Conservation (phyloP, 2,888 invertebrate genomes). For the Agonopterix arenella region DNA sequence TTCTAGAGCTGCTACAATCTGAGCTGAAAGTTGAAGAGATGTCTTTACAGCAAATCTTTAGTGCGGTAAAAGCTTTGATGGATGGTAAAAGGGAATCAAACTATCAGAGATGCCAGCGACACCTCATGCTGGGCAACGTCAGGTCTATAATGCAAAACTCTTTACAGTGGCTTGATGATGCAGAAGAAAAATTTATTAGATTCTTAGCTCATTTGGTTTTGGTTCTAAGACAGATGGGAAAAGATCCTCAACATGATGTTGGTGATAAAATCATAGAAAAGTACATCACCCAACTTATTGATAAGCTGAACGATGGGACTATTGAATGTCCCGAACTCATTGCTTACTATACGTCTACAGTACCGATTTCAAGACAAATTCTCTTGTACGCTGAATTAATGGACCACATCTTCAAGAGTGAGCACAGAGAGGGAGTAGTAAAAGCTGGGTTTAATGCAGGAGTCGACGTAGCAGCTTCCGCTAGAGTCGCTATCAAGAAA, state of each 20-base stretch:
- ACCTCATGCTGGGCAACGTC: conserved; percentile 90
- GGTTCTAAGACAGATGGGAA: conserved; percentile 88
- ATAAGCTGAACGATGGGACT: conserved; percentile 55
- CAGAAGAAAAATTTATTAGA: conserved; percentile 79
- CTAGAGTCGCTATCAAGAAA: conserved; percentile 89
- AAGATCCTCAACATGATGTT: conserved; percentile 80
- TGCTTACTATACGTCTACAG: conserved; percentile 89
- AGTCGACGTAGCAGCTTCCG: conserved; percentile 89
- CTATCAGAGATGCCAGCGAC: conserved; percentile 88
- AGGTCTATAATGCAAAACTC: conserved; percentile 84
- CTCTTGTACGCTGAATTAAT: conserved; percentile 82
- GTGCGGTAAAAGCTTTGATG: conserved; percentile 62
- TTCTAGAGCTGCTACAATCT: conserved; percentile 55
- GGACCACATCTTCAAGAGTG: conserved; percentile 79
- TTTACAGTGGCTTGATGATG: conserved; percentile 78
- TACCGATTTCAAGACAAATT: conserved; percentile 77
- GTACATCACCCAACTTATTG: conserved; percentile 83
- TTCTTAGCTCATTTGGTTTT: conserved; percentile 92
- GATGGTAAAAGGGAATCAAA: conserved; percentile 79
- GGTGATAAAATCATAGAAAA: conserved; percentile 87
- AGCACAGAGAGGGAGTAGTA: conserved; percentile 81
- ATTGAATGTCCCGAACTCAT: conserved; percentile 86
- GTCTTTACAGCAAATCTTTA: conserved; percentile 59
- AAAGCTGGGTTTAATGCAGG: conserved; percentile 84
- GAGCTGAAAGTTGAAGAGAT: conserved; percentile 54